A percentile compares a stretch with the other conserved stretches of the same genome.
These are phyloP conservation scores for Lycodopsis pacificus DNA, from an alignment of 2,797 vertebrate genomes.

Conservation along the genomic window DNA sequence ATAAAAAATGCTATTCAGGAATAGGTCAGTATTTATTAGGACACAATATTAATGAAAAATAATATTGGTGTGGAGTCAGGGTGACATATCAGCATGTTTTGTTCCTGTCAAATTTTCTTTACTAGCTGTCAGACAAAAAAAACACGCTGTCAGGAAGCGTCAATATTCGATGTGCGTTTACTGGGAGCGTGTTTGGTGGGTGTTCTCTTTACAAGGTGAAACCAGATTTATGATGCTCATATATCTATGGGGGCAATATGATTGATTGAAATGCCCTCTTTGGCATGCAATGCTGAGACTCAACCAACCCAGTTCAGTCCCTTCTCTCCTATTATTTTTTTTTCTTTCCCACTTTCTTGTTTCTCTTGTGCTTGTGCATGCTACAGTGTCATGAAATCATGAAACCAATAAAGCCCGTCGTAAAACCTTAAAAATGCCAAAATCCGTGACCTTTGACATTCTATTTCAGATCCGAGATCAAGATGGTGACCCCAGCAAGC, in stretches of 20 bases:
- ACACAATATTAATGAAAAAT: slow-evolving; percentile 21
- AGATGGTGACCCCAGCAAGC: slow-evolving; percentile 85
- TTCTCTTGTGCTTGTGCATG: slow-evolving; percentile 46
- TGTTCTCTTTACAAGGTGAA: slow-evolving; percentile 47
- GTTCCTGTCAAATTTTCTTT: slow-evolving; percentile 33
- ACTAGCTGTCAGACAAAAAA: slow-evolving; percentile 23
- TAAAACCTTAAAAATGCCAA: slow-evolving; percentile 14
- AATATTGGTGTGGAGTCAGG: neutral
- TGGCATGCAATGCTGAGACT: slow-evolving; percentile 71
- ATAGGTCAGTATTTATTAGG: slow-evolving; percentile 34
- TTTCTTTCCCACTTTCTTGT: slow-evolving; percentile 23
- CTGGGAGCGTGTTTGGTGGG: slow-evolving; percentile 14
- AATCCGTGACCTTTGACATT: slow-evolving; percentile 55
- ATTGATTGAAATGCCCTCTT: slow-evolving; percentile 31
- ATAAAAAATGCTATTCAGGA: slow-evolving; percentile 12
- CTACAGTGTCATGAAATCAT: slow-evolving; percentile 44
- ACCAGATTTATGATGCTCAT: slow-evolving; percentile 43
- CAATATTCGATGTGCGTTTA: slow-evolving; percentile 33
- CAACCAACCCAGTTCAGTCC: slow-evolving; percentile 68
- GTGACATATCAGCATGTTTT: slow-evolving; percentile 10
- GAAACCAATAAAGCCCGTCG: slow-evolving; percentile 13
- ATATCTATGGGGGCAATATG: neutral
- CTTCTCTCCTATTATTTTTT: slow-evolving; percentile 24
- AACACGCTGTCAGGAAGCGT: neutral
- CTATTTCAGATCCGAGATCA: slow-evolving; percentile 85